These are phyloP conservation scores for Diplodus puntazzo DNA, from an alignment of 2,797 vertebrate species.

Conservation along the genomic window DNA sequence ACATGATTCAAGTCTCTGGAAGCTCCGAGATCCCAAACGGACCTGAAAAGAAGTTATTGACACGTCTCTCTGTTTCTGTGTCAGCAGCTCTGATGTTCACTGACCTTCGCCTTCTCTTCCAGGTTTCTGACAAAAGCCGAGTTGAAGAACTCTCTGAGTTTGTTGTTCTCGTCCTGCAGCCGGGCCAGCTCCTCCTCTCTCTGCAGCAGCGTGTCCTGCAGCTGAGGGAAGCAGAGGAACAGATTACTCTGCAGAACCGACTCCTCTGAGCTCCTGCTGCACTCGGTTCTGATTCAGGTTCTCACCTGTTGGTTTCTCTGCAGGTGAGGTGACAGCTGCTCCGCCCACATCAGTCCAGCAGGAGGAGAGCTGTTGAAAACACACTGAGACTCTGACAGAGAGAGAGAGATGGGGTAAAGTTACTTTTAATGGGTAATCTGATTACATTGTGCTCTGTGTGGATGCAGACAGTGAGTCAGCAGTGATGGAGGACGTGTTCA, in stretches of 20 bases:
- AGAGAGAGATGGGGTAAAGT: background rate
- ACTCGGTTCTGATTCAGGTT: too few species aligned
- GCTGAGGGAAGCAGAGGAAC: slow-evolving; percentile 76
- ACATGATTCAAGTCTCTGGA: too few species aligned
- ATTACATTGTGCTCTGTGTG: background rate
- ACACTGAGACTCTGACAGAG: slow-evolving; percentile 47
- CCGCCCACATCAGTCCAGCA: slow-evolving; percentile 76
- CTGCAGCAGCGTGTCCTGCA: slow-evolving; percentile 94
- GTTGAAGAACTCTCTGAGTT: slow-evolving; percentile 92
- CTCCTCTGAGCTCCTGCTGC: too few species aligned
- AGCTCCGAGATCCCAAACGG: too few species aligned
- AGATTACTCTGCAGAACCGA: background rate
- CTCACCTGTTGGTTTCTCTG: slow-evolving; percentile 93
- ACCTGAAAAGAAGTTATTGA: too few species aligned
- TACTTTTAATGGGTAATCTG: background rate
- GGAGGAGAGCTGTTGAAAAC: slow-evolving; percentile 22
- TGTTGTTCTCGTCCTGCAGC: slow-evolving; percentile 94
- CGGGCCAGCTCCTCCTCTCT: slow-evolving; percentile 94
- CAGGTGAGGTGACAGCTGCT: slow-evolving; percentile 91
- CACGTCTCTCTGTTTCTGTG: too few species aligned
- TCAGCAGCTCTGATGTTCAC: background rate
- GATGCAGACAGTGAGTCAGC: background rate
- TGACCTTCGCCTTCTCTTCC: slow-evolving; percentile 91
- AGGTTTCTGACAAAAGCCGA: slow-evolving; percentile 91
- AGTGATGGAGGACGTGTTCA: background rate